A percentile compares a stretch with the other conserved stretches of the same genome.
phyloP scores from a whole-genome alignment of 2,888 invertebrate species.

The Byasa hedistus region DNA sequence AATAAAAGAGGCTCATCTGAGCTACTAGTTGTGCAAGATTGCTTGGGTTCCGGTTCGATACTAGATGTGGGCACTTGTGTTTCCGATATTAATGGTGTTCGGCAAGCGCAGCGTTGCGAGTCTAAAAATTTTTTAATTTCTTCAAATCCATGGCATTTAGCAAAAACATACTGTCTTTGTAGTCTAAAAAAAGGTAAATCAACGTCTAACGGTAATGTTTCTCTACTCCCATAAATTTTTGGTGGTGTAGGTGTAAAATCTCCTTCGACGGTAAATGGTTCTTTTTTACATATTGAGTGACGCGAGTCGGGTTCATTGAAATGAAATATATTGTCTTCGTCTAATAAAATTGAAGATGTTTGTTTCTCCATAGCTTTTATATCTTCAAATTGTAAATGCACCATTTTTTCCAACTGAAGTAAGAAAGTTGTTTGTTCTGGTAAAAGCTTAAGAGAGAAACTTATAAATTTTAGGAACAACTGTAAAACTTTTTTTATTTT shows the following conservation, averaged over 20 bases:
- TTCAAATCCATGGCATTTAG: constrained; percentile 65
- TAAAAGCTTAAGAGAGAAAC: constrained; percentile 63
- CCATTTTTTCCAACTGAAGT: constrained; percentile 67
- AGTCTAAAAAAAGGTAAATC: constrained; percentile 59
- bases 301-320: constrained; percentile 44
- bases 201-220: constrained; percentile 58
- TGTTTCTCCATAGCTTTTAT: constrained; percentile 53
- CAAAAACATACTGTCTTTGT: constrained; percentile 62
- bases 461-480: constrained; percentile 67
- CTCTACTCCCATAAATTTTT: constrained; percentile 57
- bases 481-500: constrained; percentile 64
- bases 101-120: constrained; percentile 58
- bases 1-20: constrained; percentile 53
- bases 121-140: constrained; percentile 58
- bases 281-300: constrained; percentile 45
- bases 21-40: constrained; percentile 41
- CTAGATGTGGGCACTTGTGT: constrained; percentile 24
- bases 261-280: constrained; percentile 62
- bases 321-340: constrained; percentile 51
- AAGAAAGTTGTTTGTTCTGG: constrained; percentile 70
- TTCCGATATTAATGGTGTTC: constrained; percentile 18
- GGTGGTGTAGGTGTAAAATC: constrained; percentile 51
- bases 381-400: constrained; percentile 68
- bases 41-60: constrained; percentile 22
- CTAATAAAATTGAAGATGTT: constrained; percentile 49